Percentiles rank a stretch among this genome's conserved stretches.
phyloP scores from a whole-genome alignment of 2,888 invertebrate genomes.

The Pasiphila rectangulata region DNA sequence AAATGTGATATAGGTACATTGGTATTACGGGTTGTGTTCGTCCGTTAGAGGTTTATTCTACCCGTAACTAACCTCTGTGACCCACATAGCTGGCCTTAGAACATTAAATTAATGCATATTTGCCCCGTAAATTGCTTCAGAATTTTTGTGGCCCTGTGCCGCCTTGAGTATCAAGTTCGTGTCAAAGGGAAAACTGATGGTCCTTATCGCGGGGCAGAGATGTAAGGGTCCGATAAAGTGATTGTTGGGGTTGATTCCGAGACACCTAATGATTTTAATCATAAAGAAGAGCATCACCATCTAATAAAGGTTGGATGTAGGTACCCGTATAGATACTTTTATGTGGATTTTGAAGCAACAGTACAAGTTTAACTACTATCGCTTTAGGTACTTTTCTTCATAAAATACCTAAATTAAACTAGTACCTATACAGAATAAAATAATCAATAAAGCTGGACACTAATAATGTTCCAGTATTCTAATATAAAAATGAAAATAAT shows the following conservation, averaged over 20 bases:
- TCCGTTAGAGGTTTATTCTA: constrained; percentile 4
- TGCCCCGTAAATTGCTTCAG: constrained; percentile 27
- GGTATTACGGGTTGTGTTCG: constrained; percentile 1
- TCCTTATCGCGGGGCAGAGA: constrained; percentile 14
- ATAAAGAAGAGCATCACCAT: too few species aligned
- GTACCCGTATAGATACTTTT: too few species aligned
- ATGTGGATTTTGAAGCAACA: too few species aligned
- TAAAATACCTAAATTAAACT: too few species aligned
- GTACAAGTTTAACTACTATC: too few species aligned
- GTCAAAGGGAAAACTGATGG: constrained; percentile 20
- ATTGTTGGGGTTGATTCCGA: constrained; percentile 8
- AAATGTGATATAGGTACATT: background rate
- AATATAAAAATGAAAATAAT: too few species aligned
- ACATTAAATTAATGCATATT: constrained; percentile 31
- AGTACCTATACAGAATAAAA: too few species aligned
- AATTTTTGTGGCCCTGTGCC: constrained; percentile 22
- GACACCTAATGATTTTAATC: background rate
- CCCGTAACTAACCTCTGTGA: constrained; percentile 27
- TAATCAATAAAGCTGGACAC: too few species aligned
- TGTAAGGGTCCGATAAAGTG: constrained; percentile 13
- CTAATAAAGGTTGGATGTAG: too few species aligned
- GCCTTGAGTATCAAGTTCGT: constrained; percentile 10
- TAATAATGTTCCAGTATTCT: too few species aligned
- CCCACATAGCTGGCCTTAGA: constrained; percentile 30
- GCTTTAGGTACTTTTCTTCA: too few species aligned